Evolutionary conservation across 2,113 vertebrate species (phyloP), one percentile per base, ranked within the genome.

Genomic region (Pterophyllum scalare): DNA sequence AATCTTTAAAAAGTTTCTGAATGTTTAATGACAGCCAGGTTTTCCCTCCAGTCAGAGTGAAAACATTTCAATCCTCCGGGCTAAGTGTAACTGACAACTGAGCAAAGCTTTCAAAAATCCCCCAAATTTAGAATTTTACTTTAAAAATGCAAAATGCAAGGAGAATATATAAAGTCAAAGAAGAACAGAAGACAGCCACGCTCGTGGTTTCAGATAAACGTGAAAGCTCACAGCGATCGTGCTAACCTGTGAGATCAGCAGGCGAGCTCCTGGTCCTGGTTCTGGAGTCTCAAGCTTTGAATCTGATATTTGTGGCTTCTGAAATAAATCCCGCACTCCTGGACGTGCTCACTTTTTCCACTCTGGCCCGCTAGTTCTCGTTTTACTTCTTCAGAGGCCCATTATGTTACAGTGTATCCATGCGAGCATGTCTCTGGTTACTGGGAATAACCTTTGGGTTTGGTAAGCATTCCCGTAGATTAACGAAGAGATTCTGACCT

Each of bases 401-500:
- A 72, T 49, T 72, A n/a, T 33, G 46, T 72, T 33, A 72, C 24
- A 72, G 17, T 54, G 15, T 54, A 54, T 31, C 67, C 19, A 49
- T 54, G 26, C 26, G 14, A 2, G 31, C 14, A 72, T 4, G 3
- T 52, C 17, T 72, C 17, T 52, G 67, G 67, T 52, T 7, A 72
- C n/a, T 5, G 19, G 38, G 28, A n/a, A 22, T 57, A 57, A 72
- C 46, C 26, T 11, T 52, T 31, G 46, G 13, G 46, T 33, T 72
- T 72, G 17, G 26, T 52, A 52, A 52, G 52, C 17, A 5, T 52
- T 72, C 26, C 49, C 43, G 20, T 72, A 17, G 5, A 52, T 31
- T 31, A 54, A 54, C 46, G 14, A 20, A 1, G 1, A 19, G 77
- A 31, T 72, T 77, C 77, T 75, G 88, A 98, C 98, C 97, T 97